Conservation (phyloP, 2,888 invertebrate genomes). For the Aporophyla nigra region DNA sequence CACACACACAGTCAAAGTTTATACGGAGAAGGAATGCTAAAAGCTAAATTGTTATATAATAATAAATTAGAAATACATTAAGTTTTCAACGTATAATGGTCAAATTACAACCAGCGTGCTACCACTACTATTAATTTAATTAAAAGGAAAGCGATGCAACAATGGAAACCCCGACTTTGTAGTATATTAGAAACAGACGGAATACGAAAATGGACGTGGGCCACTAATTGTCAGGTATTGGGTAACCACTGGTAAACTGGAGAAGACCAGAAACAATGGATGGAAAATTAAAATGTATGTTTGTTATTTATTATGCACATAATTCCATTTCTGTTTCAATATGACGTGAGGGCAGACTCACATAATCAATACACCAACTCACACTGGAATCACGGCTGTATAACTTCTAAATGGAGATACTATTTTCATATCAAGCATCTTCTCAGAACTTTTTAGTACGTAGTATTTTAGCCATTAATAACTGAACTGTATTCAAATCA, state of each 20-base stretch:
- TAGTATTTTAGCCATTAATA: no score
- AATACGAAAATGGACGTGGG: neutral
- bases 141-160: neutral
- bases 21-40: no score
- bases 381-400: neutral
- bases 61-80: no score
- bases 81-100: no score
- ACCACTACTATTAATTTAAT: neutral
- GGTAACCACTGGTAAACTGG: neutral
- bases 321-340: neutral
- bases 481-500: neutral
- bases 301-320: neutral
- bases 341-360: neutral
- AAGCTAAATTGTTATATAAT: no score
- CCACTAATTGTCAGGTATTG: neutral
- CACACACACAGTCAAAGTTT: no score
- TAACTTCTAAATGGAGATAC: neutral
- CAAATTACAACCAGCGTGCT: no score
- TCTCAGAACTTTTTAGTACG: no score
- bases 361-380: neutral
- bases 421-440: no score
- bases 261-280: neutral
- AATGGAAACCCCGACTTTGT: neutral
- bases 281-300: neutral
- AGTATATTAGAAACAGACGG: neutral